Base-by-base conservation (phyloP, 2,797 vertebrate genomes). In the Tenualosa thibaudeaui region DNA sequence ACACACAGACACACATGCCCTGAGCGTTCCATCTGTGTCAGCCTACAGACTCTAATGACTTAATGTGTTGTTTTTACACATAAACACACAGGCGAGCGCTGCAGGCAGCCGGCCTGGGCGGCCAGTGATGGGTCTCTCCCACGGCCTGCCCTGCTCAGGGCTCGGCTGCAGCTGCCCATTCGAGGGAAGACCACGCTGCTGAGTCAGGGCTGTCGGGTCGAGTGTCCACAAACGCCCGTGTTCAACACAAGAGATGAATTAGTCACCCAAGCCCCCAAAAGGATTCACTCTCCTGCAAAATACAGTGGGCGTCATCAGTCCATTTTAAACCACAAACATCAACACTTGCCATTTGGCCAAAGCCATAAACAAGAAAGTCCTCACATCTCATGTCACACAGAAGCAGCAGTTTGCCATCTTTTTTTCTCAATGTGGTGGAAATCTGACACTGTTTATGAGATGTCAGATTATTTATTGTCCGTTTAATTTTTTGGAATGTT, bases 21-120 rank as follows among this genome's bases (percentile, higher is more conserved):
- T 83, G 62, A 91, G 91, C 90, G 89, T 12, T 85, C 91, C 91
- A 89, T 93, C 90, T 93, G 92, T 89, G 91, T 88, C 24, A 82
- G 89, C 89, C 86, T 91, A 89, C 89, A 91, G 91, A 92, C 91
- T 90, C 86, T 81, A n/a, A 22, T 71, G 86, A 85, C 85, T 84
- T 71, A 84, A 90, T 85, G 85, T 81, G 82, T 81, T 5, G 2
- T 68, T 50, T 81, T 87, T 89, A 85, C 87, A 83, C 86, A 86
- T 89, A 86, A 86, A 7, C 56, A 87, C 89, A 89, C n/a, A 51
- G 46, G 5, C n/a, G 49, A 17, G 31, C 17, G 83, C 86, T 84
- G 88, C 87, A 86, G 71, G 68, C 68, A 5, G 65, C 10, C 62
- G 26, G 26, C n/a, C 5, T 6, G 3, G 62, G 62, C 24, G 7